These are phyloP conservation scores for Microctenopoma stevenorrisi DNA, from an alignment of 2,797 vertebrate species.

Conservation along the genomic window DNA sequence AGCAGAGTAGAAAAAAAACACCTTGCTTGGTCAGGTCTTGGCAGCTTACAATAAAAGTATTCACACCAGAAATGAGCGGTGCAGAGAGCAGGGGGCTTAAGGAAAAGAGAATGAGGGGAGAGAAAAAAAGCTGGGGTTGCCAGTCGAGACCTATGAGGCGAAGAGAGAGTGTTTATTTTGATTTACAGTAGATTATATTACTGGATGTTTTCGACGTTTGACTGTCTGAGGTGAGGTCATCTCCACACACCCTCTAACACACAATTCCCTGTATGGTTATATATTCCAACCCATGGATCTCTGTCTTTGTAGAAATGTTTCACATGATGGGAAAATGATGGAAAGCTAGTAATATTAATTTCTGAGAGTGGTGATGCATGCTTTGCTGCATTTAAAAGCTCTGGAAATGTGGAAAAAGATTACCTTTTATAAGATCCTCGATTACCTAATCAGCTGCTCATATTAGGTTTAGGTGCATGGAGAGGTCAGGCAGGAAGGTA, in stretches of 20 bases:
- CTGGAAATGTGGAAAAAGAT: conserved; percentile 49
- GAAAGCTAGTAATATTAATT: neutral
- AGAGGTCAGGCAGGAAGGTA: conserved; percentile 54
- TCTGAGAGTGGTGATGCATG: conserved; percentile 8
- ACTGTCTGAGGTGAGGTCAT: conserved; percentile 50
- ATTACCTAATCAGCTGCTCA: conserved; percentile 61
- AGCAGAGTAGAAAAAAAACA: conserved; percentile 36
- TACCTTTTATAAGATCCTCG: conserved; percentile 42
- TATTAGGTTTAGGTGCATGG: conserved; percentile 57
- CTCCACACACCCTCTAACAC: conserved; percentile 32
- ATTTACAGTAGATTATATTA: conserved; percentile 57
- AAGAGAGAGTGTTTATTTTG: conserved; percentile 42
- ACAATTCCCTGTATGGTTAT: conserved; percentile 19
- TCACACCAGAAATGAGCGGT: conserved; percentile 74
- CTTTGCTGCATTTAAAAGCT: conserved; percentile 25
- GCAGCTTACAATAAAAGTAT: conserved; percentile 82
- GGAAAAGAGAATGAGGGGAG: conserved; percentile 33
- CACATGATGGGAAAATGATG: conserved; percentile 18
- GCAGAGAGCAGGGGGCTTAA: conserved; percentile 38
- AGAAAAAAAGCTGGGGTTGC: conserved; percentile 48
- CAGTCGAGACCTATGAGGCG: conserved; percentile 44
- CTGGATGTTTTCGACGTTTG: conserved; percentile 44
- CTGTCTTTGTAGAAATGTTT: conserved; percentile 14
- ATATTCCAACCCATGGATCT: conserved; percentile 28
- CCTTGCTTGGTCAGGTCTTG: conserved; percentile 67